Evolutionary conservation across 2,888 invertebrate species (phyloP), one percentile per base, ranked within the genome.

Genomic region (Drosophila mimica): DNA sequence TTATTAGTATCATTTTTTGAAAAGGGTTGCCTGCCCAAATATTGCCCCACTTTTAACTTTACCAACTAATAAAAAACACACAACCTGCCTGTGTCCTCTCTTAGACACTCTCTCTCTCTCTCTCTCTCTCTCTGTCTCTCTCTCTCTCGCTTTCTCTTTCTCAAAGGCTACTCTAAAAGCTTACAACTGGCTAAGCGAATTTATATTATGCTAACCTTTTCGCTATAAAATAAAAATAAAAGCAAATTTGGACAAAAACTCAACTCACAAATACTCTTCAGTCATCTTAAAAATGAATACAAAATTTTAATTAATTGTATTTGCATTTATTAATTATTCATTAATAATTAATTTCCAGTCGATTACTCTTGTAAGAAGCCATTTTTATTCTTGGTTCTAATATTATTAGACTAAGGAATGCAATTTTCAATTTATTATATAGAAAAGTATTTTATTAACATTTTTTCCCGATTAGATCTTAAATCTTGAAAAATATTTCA

Each of bases 1-100:
- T 87, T 87, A 87, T 90, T 87, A 90, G 87, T 80, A 83, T 88
- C 89, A 88, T 88, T 88, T 90, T 90, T 90, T 87, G 86, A 87
- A 88, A 87, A 87, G 87, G 87, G 90, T 90, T 85, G 59, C 72
- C 53, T 53, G 38, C 38, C 15, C 20, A 33, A 33, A 38, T 4
- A 13, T n/a, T 15, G 33, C 20, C 15, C 20, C 40, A 4, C 46
- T 15, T n/a, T n/a, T 15, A 52, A 59, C 53, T 20, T 40, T 34
- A n/a, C 52, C 68, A 84, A 84, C 85, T 78, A 84, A 84, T 80
- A 84, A 79, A 79, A 77, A 73, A 71, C 17, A 52, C 33, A 52
- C 33, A 20, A 11, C 46, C 46, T 46, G 46, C 20, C 20, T 25
- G 25, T 25, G 25, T 25, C 25, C 25, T 25, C 46, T 20, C 13